Evolutionary conservation across 2,797 vertebrate genomes (phyloP), one percentile per base, ranked within the genome.

Genomic region (Lateolabrax maculatus): DNA sequence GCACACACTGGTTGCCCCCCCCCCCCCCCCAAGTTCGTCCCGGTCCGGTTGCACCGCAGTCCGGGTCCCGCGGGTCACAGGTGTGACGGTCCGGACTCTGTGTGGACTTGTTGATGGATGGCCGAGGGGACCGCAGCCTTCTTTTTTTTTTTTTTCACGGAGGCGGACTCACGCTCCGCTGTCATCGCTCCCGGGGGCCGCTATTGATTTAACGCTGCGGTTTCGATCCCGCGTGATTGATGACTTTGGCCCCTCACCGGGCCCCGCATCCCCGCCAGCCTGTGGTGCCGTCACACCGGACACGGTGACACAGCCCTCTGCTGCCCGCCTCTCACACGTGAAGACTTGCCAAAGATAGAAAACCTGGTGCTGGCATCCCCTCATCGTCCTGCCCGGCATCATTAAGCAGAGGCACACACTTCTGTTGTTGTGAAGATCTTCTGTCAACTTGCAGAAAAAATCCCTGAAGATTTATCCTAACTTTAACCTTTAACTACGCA

Each of bases 21-120:
- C 31, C 31, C 31, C 31, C 31, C 3, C 31, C 31, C 31, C 6
- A 6, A 4, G 31, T 6, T 3, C 31, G 31, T 34, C n/a, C n/a
- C n/a, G n/a, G n/a, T n/a, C n/a, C n/a, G n/a, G n/a, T n/a, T n/a
- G n/a, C n/a, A n/a, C n/a, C n/a, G n/a, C n/a, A n/a, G 74, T 51
- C 51, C 74, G 13, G 29, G 39, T 12, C 13, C 19, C 19, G 56
- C 34, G 39, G n/a, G n/a, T n/a, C n/a, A n/a, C 43, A 19, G 31
- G 64, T 62, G 78, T n/a, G 23, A 23, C 29, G 43, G 25, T 37
- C 58, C 39, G 25, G 6, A 39, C 56, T 1, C 46, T 10, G 79
- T 27, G 78, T n/a, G 58, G 83, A 93, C 87, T 92, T 87, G 90
- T 92, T 93, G 91, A 91, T 88, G 89, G 86, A 90, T 80, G 72